Base-by-base conservation (phyloP, 1,140 invertebrate species). In the Pectinophora gossypiella region DNA sequence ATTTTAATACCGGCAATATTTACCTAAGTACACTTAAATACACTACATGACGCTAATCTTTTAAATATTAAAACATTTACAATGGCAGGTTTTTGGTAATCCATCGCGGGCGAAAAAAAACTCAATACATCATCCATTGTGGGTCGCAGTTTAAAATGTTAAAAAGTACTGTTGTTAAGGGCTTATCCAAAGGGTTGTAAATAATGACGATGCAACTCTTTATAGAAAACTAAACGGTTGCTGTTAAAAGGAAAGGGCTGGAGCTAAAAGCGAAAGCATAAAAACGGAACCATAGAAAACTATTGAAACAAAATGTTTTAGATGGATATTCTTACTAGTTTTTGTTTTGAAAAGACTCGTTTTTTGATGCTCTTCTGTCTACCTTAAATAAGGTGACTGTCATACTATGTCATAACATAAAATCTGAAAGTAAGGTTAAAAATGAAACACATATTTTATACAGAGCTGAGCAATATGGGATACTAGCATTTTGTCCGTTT, bases 1-100 rank as follows among this genome's bases (percentile, higher is more conserved):
- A 73, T 66, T 65, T 58, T 47, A 51, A 69, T 62, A 55, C 44
- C 51, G 51, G 72, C 68, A 80, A 78, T 85, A 80, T 82, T 83
- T 85, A 74, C 68, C 47, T 76, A n/a, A n/a, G n/a, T n/a, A 65
- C 22, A 65, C 64, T 65, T 63, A 63, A 68, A 61, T 58, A 42
- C 54, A 59, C 59, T 66, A 78, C 78, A 84, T 71, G 80, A 82
- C 69, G 73, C 49, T 86, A 84, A 86, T 84, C 83, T 79, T 59
- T 81, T 84, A 84, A 86, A 84, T 73, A 83, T 84, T 83, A 83
- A 83, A 82, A 83, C 79, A 82, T 84, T 84, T 81, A 74, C 62
- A 60, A 56, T 66, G 59, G 55, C 63, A 63, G 68, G 61, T 68
- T 61, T 38, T 48, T 45, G 42, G 21, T 80, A 82, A 83, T 76